Base-by-base conservation (phyloP, 2,888 invertebrate genomes). In the Octonoba sinensis region DNA sequence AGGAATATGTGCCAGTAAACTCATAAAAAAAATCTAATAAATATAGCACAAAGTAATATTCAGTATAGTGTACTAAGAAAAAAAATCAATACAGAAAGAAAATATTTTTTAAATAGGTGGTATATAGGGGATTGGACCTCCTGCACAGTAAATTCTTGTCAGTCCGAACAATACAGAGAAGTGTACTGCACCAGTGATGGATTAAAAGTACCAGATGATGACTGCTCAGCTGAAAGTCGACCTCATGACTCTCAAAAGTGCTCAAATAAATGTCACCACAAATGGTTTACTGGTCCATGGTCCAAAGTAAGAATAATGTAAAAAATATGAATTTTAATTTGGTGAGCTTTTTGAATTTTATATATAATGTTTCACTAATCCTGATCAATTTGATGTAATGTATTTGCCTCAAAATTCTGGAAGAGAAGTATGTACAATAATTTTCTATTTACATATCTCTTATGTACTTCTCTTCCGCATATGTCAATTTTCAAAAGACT, bases 201-300 rank as follows among this genome's bases (percentile, higher is more conserved):
- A 2, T 36, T 46, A 15, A 64, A 74, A 49, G 70, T 74, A 6
- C 3, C 44, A 1, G 59, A 51, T 15, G 4, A 6, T 6, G 62
- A 22, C 4, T 82, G 81, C 18, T n/a, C 22, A 16, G 22, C 20
- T 13, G 22, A 27, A 12, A 15, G 18, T 22, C 46, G 24, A 1
- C 81, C 81, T 2, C 15, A 20, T 11, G 57, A 57, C 11, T 18
- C 20, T 3, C 27, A 62, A 16, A 44, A 70, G 16, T 82, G 81
- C 24, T 2, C 54, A 0, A 36, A 64, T 15, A 54, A 47, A 6
- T 82, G 81, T 18, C 15, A 8, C 20, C 56, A 49, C 18, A 44
- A 13, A 1, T 82, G 81, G 81, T 49, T 57, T 6, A 75, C 70
- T 47, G 81, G 81, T 24, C 51, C 70, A 15, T 82, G 81, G 81